Base-by-base conservation (phyloP, 2,797 vertebrate species). In the Valencia hispanica region DNA sequence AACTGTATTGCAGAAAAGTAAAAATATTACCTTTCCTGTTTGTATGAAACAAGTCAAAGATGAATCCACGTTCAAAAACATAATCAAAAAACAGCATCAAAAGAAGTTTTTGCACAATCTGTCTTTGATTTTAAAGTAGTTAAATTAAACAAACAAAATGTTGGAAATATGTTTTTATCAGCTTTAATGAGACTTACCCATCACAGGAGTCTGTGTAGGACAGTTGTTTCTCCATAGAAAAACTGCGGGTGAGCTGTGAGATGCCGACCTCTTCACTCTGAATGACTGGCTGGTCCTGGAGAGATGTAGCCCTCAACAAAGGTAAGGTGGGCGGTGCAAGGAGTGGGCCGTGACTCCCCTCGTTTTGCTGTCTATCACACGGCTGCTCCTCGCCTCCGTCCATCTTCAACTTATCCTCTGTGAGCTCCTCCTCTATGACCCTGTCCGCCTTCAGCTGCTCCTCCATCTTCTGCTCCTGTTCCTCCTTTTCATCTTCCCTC, bases 291-390 rank as follows among this genome's bases (percentile, higher is more conserved):
- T 90, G 93, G 3, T 97, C 96, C 63, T 96, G 96, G 65, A 97
- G 94, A 39, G 96, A 96, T 0, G 95, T 91, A 25, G 95, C 94
- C 12, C 94, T 95, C 34, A 96, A 82, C 75, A 96, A 86, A 74
- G 96, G 95, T 75, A 96, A 84, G 87, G 86, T 80, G 74, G 92
- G 93, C 0, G 84, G 88, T 9, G 83, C 76, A 45, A 96, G 92
- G 39, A 94, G 86, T 1, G 39, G 73, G 32, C 78, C 70, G 0
- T 75, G 90, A 0, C 79, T 75, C 59, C 80, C 90, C 10, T 92
- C 87, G 10, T 68, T 87, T 36, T 72, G 84, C n/a, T 71, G 85
- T 74, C 79, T 50, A 27, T 88, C 43, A 47, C 81, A 75, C 8
- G 43, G 65, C 69, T 70, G 92, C 20, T 90, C 89, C 20, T 86